Percentiles rank a stretch among this genome's conserved stretches.
Conservation (phyloP, 2,888 invertebrate genomes). For the Zhengitettix transpicula region DNA sequence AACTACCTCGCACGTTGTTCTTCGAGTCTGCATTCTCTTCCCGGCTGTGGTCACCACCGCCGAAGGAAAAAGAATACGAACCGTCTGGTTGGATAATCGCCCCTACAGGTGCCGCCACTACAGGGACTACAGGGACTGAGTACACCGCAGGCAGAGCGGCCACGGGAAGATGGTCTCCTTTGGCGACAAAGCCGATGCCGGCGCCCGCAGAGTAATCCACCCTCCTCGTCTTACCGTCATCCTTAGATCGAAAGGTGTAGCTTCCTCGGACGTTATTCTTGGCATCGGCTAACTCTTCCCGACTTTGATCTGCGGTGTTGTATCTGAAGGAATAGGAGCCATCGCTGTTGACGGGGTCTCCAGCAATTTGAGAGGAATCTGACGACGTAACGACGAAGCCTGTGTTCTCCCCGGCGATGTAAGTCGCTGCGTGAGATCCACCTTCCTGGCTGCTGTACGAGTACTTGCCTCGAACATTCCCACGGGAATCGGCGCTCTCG, state of each 20-base stretch:
- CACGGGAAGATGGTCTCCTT: background rate
- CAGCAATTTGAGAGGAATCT: constrained; percentile 12
- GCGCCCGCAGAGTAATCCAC: background rate
- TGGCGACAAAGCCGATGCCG: background rate
- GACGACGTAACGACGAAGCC: constrained; percentile 19
- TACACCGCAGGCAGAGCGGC: background rate
- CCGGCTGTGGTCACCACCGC: constrained; percentile 20
- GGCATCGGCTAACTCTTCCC: background rate
- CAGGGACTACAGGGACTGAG: background rate
- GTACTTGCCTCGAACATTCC: constrained; percentile 18
- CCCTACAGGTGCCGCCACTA: background rate
- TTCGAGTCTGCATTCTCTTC: constrained; percentile 21
- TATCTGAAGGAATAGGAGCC: background rate
- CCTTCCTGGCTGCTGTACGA: constrained; percentile 8
- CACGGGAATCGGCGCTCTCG: constrained; percentile 18
- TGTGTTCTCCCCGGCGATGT: constrained; percentile 18
- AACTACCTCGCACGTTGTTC: constrained; percentile 18
- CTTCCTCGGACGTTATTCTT: background rate
- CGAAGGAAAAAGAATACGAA: constrained; percentile 20
- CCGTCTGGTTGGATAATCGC: constrained; percentile 11
- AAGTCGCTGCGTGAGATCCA: constrained; percentile 11
- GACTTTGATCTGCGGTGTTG: background rate
- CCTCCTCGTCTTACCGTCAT: background rate
- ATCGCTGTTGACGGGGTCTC: background rate
- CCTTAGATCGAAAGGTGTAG: background rate